Conservation (phyloP, 2,113 vertebrate genomes). For the Brevimyrus niger region DNA sequence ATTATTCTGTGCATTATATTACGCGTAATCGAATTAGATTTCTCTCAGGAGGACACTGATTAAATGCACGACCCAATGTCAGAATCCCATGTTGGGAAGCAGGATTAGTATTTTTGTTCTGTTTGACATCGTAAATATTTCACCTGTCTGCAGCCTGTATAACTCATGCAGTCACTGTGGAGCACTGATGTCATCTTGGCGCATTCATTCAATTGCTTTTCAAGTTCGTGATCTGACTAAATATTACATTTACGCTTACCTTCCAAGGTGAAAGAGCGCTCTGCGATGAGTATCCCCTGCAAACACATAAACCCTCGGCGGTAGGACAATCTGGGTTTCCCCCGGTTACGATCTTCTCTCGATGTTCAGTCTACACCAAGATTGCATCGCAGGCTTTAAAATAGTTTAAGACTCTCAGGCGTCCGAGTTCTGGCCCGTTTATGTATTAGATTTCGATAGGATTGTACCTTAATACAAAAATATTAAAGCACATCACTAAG, state of each 20-base stretch:
- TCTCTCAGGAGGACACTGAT: neutral
- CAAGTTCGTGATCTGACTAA: conserved; percentile 48
- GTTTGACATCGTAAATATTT: neutral
- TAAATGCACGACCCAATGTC: neutral
- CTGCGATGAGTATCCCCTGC: conserved; percentile 13
- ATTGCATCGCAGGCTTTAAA: neutral
- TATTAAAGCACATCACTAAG: neutral
- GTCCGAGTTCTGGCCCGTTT: conserved; percentile 1
- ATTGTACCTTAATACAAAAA: neutral
- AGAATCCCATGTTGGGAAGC: neutral
- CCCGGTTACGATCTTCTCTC: neutral
- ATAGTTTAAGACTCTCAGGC: conserved; percentile 18
- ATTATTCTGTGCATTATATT: neutral
- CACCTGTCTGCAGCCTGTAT: neutral
- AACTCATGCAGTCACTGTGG: neutral
- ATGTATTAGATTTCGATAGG: neutral
- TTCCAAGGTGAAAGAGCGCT: conserved; percentile 35
- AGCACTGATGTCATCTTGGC: conserved; percentile 37
- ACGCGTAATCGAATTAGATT: neutral
- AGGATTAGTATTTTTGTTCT: conserved; percentile 6
- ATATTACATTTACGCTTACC: conserved; percentile 36
- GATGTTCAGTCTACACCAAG: neutral
- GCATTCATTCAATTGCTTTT: conserved; percentile 40
- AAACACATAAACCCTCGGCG: conserved; percentile 13
- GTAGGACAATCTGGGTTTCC: neutral